These are phyloP conservation scores for Bombus superbus DNA, from an alignment of 1,140 invertebrate genomes.

Conservation along the genomic window DNA sequence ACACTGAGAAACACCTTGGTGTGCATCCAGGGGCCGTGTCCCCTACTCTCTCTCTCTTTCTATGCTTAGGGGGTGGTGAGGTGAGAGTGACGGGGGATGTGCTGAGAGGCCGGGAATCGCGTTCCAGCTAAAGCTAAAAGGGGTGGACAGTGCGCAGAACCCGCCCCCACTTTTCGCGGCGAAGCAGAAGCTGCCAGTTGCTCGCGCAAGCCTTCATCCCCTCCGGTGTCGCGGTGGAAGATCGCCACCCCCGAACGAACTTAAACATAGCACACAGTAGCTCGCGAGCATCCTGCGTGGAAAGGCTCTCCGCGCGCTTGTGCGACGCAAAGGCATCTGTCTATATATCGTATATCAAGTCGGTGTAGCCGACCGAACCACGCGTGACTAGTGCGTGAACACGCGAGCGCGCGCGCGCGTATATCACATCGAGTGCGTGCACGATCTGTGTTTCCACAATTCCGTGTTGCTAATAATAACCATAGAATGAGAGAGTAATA, in stretches of 20 bases:
- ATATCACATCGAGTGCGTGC: constrained; percentile 34
- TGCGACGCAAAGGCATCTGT: constrained; percentile 27
- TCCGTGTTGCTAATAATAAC: neutral
- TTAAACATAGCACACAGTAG: constrained; percentile 82
- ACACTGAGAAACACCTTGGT: constrained; percentile 55
- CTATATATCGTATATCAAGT: constrained; percentile 39
- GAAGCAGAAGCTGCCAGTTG: constrained; percentile 73
- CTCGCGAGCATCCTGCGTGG: constrained; percentile 77
- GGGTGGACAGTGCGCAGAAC: constrained; percentile 82
- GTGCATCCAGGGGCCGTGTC: constrained; percentile 73
- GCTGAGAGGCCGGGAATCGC: constrained; percentile 74
- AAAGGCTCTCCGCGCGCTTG: constrained; percentile 72
- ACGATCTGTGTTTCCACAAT: neutral
- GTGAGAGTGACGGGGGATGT: constrained; percentile 62
- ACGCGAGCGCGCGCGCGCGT: constrained; percentile 63
- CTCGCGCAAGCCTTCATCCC: constrained; percentile 77
- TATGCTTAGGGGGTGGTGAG: constrained; percentile 51
- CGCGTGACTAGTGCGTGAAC: constrained; percentile 58
- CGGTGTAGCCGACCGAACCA: constrained; percentile 25
- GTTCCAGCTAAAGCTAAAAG: constrained; percentile 71
- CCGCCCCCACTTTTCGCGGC: constrained; percentile 81
- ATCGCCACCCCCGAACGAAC: constrained; percentile 75
- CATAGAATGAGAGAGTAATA: neutral
- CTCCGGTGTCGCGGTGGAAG: constrained; percentile 65
- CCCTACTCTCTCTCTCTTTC: constrained; percentile 43